Percentiles rank a stretch among this genome's conserved stretches.
Conservation (phyloP, 2,797 vertebrate genomes). For the Parambassis ranga region DNA sequence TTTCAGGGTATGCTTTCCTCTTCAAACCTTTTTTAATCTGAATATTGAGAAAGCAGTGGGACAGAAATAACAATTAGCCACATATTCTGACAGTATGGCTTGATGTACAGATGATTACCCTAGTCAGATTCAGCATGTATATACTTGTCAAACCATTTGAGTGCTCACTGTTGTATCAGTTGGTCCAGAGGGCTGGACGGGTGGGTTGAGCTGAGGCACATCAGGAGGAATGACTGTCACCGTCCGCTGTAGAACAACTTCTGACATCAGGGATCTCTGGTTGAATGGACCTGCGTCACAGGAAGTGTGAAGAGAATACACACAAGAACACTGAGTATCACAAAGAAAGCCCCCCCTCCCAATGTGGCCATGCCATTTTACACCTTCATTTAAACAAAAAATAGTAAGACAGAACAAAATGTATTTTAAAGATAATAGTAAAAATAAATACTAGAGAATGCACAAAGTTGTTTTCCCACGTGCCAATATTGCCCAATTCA, state of each 20-base stretch:
- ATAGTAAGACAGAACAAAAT: not conserved
- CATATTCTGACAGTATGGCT: not conserved
- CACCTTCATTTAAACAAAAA: not conserved
- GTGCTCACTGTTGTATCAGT: constrained; percentile 64
- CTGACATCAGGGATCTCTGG: constrained; percentile 63
- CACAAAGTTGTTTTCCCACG: too few relatives aligned
- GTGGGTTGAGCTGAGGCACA: constrained; percentile 42
- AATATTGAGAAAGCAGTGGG: not conserved
- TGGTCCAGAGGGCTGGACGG: constrained; percentile 55
- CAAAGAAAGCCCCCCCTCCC: not conserved
- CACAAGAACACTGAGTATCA: not conserved
- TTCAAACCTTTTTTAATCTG: constrained; percentile 87
- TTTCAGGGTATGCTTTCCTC: constrained; percentile 86
- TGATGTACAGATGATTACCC: too few relatives aligned
- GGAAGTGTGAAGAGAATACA: not conserved
- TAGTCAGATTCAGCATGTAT: not conserved
- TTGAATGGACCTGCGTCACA: constrained; percentile 48
- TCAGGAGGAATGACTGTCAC: constrained; percentile 71
- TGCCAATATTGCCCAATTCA: too few relatives aligned
- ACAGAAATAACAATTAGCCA: not conserved
- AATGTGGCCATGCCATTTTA: not conserved
- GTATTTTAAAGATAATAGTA: not conserved
- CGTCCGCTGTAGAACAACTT: constrained; percentile 77
- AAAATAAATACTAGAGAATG: too few relatives aligned
- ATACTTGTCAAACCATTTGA: not conserved